Conservation (phyloP, 2,113 vertebrate genomes). For the Patagioenas fasciata region DNA sequence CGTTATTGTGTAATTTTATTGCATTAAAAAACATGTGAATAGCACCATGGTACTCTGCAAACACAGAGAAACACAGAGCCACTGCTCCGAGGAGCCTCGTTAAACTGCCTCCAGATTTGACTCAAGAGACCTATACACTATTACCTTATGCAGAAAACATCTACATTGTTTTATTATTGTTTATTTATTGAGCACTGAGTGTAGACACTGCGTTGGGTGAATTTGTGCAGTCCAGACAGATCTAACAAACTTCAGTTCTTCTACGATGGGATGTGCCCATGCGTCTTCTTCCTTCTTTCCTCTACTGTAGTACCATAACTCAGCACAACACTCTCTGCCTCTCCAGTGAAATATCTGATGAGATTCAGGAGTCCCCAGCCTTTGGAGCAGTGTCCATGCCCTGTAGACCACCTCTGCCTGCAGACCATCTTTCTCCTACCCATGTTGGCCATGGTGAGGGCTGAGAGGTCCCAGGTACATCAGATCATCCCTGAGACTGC, state of each 20-base stretch:
- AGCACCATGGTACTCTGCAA: constrained; percentile 44
- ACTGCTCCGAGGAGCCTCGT: constrained; percentile 13
- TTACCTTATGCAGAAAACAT: constrained; percentile 49
- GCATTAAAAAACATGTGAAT: constrained; percentile 58
- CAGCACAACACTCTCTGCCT: neutral
- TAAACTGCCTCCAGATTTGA: constrained; percentile 44
- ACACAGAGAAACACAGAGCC: constrained; percentile 46
- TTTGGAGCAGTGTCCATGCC: neutral
- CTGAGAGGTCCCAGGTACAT: neutral
- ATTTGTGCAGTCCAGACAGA: neutral
- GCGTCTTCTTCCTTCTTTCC: neutral
- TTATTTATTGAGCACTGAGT: constrained; percentile 10
- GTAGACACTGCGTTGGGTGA: rapidly evolving
- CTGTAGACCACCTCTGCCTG: neutral
- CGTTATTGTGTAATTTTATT: constrained; percentile 66
- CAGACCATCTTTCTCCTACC: neutral
- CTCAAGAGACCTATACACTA: constrained; percentile 22
- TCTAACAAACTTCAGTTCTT: neutral
- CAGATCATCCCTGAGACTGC: rapidly evolving
- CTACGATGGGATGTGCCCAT: neutral
- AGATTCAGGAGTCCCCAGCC: neutral
- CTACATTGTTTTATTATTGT: constrained; percentile 33
- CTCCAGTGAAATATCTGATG: neutral
- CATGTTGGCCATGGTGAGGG: rapidly evolving
- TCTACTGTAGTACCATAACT: rapidly evolving